Base-by-base conservation (phyloP, 2,797 vertebrate genomes). In the Gambusia yucatana region DNA sequence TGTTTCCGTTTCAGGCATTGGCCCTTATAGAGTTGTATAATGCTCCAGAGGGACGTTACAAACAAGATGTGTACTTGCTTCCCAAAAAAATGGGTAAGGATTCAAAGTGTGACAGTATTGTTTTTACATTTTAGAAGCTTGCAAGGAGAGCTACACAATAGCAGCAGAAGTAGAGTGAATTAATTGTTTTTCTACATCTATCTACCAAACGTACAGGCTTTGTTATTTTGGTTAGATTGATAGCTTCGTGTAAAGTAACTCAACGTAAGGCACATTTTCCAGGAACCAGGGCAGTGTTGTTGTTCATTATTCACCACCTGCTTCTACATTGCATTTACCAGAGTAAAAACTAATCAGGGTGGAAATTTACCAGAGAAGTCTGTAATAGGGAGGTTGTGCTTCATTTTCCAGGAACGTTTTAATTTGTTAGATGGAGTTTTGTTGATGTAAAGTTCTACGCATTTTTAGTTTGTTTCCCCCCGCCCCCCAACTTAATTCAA, bases 31-130 rank as follows among this genome's bases (percentile, higher is more conserved):
- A 99, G 93, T 92, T 99, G 83, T 99, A 98, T 93, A 99, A 98
- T 0, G 98, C 98, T 52, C 98, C 98, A 0, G 98, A 99, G 86
- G 98, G 97, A 77, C 96, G 98, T 4, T 98, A 99, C 95, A 99
- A 99, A 86, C 97, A 99, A 92, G 98, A 99, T 5, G 98, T 99
- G 30, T 99, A 99, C 89, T 93, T 99, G 91, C 96, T 99, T 89
- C 98, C 98, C 8, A 99, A 99, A 92, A 99, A 99, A 91, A 99
- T 99, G 98, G 98, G 98, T 99, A 89, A 96, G 97, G 44, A 80
- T 69, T 39, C 25, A 63, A 9, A 77, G 44, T 36, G 75, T 72
- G 28, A 84, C 36, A 63, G 55, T 77, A 48, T 28, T 30, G 39
- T 78, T 25, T 77, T 73, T 73, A 71, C 39, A 44, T 44, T 13